Conservation (phyloP, 2,797 vertebrate species). For the Lutjanus campechanus region DNA sequence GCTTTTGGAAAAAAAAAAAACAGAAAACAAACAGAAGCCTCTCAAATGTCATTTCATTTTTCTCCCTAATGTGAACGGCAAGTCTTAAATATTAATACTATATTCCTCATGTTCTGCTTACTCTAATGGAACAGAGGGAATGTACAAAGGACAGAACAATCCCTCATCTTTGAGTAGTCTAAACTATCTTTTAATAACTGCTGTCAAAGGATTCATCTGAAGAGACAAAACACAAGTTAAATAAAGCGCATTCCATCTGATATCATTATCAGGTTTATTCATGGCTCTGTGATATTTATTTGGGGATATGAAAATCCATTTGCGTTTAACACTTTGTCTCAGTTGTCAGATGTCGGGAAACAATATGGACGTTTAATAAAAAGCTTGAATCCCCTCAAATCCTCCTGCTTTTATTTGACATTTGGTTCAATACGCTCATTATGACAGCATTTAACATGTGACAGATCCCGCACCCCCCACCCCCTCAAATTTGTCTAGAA, state of each 20-base stretch:
- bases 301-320: slow-evolving; percentile 74
- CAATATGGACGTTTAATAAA: slow-evolving; percentile 74
- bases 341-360: slow-evolving; percentile 71
- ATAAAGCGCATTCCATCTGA: slow-evolving; percentile 58
- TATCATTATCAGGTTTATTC: slow-evolving; percentile 66
- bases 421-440: slow-evolving; percentile 79
- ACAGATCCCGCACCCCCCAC: slow-evolving; percentile 33
- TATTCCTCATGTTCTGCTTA: slow-evolving; percentile 57
- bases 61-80: slow-evolving; percentile 55
- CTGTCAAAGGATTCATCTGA: slow-evolving; percentile 59
- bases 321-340: slow-evolving; percentile 75
- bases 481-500: slow-evolving; percentile 41
- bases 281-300: slow-evolving; percentile 67
- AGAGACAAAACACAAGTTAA: slow-evolving; percentile 53
- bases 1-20: slow-evolving; percentile 49
- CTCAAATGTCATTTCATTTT: slow-evolving; percentile 66
- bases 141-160: slow-evolving; percentile 52
- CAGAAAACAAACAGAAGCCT: slow-evolving; percentile 62
- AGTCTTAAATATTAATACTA: slow-evolving; percentile 70
- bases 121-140: slow-evolving; percentile 50
- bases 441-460: slow-evolving; percentile 71
- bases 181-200: slow-evolving; percentile 66
- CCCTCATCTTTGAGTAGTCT: slow-evolving; percentile 50
- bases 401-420: slow-evolving; percentile 73
- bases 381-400: slow-evolving; percentile 73